Conservation (phyloP, 2,888 invertebrate genomes). For the Lasioglossum oenotherae region DNA sequence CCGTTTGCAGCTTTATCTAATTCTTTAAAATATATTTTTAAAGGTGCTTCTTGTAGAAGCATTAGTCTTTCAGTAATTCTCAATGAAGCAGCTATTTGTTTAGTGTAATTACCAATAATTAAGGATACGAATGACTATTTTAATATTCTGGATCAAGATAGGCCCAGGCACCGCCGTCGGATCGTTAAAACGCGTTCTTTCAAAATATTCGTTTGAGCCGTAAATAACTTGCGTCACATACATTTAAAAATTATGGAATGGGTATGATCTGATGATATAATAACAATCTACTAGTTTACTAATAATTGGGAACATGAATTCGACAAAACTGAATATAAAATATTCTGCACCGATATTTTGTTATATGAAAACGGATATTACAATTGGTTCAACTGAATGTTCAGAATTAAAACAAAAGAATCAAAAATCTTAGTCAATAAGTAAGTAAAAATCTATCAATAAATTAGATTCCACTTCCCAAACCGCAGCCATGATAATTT, state of each 20-base stretch:
- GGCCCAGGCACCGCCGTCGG: background rate
- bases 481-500: background rate
- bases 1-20: background rate
- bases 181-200: background rate
- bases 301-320: background rate
- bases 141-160: background rate
- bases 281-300: background rate
- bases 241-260: background rate
- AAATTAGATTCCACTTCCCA: background rate
- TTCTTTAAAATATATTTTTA: conserved; percentile 1
- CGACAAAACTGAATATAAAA: background rate
- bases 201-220: background rate
- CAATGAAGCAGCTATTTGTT: background rate
- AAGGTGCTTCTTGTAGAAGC: background rate
- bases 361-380: background rate
- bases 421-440: background rate
- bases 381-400: background rate
- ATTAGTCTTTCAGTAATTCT: background rate
- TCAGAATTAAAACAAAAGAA: background rate
- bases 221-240: background rate
- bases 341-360: background rate
- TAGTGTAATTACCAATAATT: background rate
- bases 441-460: background rate
- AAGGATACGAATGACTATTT: background rate
- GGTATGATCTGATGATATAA: background rate